Percentiles rank a stretch among this genome's conserved stretches.
phyloP scores from a whole-genome alignment of 2,113 vertebrate genomes.

The Ciconia boyciana region DNA sequence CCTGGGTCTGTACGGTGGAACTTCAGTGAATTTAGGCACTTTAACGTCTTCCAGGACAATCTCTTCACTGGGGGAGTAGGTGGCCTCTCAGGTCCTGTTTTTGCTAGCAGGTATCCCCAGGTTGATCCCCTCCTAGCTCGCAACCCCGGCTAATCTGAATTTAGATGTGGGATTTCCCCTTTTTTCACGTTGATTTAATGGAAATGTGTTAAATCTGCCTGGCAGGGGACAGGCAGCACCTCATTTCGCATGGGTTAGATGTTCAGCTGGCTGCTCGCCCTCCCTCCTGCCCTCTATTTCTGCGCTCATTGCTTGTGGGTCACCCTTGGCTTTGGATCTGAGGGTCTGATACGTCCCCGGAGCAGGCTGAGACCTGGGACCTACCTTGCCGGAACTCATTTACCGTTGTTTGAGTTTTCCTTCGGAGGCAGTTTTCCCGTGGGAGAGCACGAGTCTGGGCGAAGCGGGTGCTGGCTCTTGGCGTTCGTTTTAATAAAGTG shows the following conservation, averaged over 20 bases:
- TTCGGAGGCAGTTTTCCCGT: rapidly evolving
- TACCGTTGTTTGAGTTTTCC: neutral
- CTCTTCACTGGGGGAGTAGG: neutral
- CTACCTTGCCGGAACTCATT: neutral
- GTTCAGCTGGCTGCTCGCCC: neutral
- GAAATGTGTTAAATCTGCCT: rapidly evolving
- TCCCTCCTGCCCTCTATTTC: neutral
- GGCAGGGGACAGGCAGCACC: neutral
- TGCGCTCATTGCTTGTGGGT: neutral
- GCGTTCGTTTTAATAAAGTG: conserved; percentile 3
- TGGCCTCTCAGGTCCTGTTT: neutral
- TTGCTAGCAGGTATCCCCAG: too few species aligned
- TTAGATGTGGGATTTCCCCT: neutral
- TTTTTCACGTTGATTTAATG: neutral
- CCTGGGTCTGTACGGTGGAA: rapidly evolving
- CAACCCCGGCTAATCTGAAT: neutral
- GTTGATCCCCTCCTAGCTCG: neutral
- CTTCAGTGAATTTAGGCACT: neutral
- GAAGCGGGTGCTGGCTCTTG: neutral
- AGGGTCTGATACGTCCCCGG: rapidly evolving
- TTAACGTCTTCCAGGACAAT: neutral
- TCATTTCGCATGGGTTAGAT: rapidly evolving
- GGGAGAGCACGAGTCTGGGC: neutral
- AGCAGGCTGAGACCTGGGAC: neutral
- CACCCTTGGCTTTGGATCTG: neutral